Percentiles rank a stretch among this genome's conserved stretches.
phyloP scores from a whole-genome alignment of 2,113 vertebrate genomes.

The Anhinga rufa region DNA sequence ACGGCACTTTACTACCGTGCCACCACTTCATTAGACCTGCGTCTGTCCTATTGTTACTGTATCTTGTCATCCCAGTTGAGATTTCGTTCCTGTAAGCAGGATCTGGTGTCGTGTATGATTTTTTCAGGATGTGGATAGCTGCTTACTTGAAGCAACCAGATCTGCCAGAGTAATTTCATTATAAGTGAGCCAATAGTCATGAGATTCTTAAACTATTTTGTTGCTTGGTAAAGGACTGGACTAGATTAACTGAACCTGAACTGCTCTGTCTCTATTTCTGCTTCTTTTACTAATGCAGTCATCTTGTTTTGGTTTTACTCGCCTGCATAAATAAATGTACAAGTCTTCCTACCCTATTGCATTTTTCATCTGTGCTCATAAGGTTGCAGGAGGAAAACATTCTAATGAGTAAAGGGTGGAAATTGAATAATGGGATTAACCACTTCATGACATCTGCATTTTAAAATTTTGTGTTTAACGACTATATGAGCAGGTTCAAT shows the following conservation, averaged over 20 bases:
- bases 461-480: background rate
- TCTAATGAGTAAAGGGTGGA: background rate
- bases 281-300: background rate
- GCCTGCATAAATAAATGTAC: background rate
- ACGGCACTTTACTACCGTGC: background rate
- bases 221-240: background rate
- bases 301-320: background rate
- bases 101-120: fast-evolving
- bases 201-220: background rate
- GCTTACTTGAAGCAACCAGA: background rate
- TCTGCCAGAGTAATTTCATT: background rate
- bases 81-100: background rate
- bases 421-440: background rate
- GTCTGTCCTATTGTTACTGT: background rate
- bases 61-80: background rate
- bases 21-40: background rate
- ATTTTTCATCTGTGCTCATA: background rate
- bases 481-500: background rate
- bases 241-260: background rate
- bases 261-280: background rate
- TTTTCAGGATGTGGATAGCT: background rate
- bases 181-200: background rate
- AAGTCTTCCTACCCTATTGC: background rate
- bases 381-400: background rate
- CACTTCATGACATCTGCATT: background rate